These are phyloP conservation scores for Nesospiza acunhae DNA, from an alignment of 2,113 vertebrate genomes.

Conservation along the genomic window DNA sequence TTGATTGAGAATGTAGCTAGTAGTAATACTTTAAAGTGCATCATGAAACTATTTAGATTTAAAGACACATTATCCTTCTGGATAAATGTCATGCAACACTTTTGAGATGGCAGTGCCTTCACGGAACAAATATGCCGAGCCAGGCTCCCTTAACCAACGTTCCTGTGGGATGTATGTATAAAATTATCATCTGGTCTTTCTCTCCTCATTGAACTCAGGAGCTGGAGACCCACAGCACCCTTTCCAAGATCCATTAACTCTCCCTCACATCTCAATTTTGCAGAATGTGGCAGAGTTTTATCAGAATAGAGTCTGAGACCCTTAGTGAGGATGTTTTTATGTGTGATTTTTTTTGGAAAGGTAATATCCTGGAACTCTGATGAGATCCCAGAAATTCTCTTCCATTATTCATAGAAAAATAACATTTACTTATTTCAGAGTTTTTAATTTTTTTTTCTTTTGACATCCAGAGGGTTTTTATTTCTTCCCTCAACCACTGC, in stretches of 20 bases:
- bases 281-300: background rate
- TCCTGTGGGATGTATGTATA: background rate
- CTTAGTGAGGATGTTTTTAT: background rate
- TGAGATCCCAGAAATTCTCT: background rate
- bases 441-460: no score
- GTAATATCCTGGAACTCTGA: background rate
- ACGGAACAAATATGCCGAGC: background rate
- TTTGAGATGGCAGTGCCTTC: background rate
- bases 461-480: background rate
- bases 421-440: background rate
- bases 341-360: background rate
- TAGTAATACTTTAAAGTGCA: background rate
- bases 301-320: background rate
- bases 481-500: background rate
- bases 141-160: background rate
- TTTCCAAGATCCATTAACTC: background rate
- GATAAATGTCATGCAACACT: background rate
- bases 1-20: background rate
- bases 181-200: background rate
- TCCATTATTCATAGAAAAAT: background rate
- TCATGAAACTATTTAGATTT: background rate
- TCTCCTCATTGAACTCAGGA: background rate
- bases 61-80: slow-evolving; percentile 12
- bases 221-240: background rate
- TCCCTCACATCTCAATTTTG: background rate